A percentile compares a stretch with the other conserved stretches of the same genome.
Conservation (phyloP, 1,140 invertebrate genomes). For the Chymomyza costata region DNA sequence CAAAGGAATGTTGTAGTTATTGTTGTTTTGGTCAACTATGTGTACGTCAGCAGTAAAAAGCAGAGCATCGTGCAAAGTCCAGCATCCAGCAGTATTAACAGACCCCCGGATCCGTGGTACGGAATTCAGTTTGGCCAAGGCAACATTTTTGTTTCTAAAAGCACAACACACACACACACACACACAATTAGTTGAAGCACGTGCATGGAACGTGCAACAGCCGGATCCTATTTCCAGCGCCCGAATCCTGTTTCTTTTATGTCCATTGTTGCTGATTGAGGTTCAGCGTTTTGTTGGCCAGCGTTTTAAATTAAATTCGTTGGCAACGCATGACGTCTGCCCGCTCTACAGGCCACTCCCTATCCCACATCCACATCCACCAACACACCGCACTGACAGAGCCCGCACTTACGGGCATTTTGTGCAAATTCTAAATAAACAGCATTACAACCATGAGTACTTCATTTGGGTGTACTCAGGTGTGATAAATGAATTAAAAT, state of each 20-base stretch:
- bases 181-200: too few species aligned
- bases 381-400: too few species aligned
- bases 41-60: conserved; percentile 26
- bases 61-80: conserved; percentile 10
- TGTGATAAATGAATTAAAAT: conserved; percentile 54
- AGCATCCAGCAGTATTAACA: conserved; percentile 15
- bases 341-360: too few species aligned
- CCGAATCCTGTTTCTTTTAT: too few species aligned
- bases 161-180: too few species aligned
- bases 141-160: too few species aligned
- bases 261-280: conserved; percentile 51
- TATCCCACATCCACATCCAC: too few species aligned
- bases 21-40: neutral
- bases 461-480: conserved; percentile 33
- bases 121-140: too few species aligned
- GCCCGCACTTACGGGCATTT: too few species aligned
- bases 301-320: conserved; percentile 64
- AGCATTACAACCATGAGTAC: conserved; percentile 13
- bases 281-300: conserved; percentile 38
- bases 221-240: too few species aligned
- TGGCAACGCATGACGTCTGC: conserved; percentile 14
- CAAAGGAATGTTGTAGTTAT: conserved; percentile 18
- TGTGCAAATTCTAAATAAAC: conserved; percentile 46
- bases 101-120: too few species aligned
- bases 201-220: too few species aligned